These are phyloP conservation scores for Agrochola lychnidis DNA, from an alignment of 2,888 invertebrate species.

Conservation along the genomic window DNA sequence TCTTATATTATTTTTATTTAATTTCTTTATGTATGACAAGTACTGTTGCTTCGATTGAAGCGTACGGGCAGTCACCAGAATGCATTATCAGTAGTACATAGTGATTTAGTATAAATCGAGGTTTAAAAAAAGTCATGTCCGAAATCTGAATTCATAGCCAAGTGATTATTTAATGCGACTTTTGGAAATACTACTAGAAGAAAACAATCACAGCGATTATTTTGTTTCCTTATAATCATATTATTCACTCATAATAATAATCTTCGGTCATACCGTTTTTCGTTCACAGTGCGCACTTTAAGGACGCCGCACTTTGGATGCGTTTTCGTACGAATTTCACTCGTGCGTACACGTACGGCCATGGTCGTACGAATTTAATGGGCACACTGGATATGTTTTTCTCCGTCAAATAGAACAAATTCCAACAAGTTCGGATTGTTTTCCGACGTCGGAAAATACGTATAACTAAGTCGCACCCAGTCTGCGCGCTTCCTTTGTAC, in stretches of 20 bases:
- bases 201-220: not conserved
- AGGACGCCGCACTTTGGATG: no score
- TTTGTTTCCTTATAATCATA: not conserved
- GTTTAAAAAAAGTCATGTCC: not conserved
- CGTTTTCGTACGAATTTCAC: no score
- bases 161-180: not conserved
- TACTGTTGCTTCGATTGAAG: conserved; percentile 10
- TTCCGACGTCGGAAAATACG: no score
- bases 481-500: no score
- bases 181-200: not conserved
- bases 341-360: no score
- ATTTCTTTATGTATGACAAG: not conserved
- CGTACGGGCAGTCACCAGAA: conserved; percentile 13
- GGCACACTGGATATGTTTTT: no score
- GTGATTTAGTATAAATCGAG: not conserved
- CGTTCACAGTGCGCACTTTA: not conserved
- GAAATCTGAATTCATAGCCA: no score
- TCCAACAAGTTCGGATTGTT: no score
- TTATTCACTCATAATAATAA: not conserved
- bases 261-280: not conserved
- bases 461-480: no score
- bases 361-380: no score
- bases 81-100: not conserved
- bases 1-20: conserved; percentile 39
- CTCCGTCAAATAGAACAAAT: no score